phyloP scores from a whole-genome alignment of 2,888 invertebrate species.

The Meta bourneti region DNA sequence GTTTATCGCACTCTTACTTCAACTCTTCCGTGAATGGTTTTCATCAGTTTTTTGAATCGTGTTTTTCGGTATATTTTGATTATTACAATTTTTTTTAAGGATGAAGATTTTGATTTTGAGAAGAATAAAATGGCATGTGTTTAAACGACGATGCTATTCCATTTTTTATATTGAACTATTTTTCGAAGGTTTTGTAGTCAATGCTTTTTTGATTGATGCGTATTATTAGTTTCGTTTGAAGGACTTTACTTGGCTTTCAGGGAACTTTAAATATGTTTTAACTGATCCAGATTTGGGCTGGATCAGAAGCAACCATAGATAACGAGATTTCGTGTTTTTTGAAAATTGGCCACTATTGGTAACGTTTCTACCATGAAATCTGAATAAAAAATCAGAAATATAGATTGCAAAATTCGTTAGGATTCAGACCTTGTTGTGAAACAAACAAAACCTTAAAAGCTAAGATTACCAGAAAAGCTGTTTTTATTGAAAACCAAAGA shows the following conservation, averaged over 20 bases:
- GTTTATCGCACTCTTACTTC: background rate
- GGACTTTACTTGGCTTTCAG: background rate
- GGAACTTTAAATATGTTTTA: background rate
- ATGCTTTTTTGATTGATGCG: background rate
- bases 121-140: background rate
- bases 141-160: background rate
- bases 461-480: too few species aligned
- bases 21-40: constrained; percentile 15
- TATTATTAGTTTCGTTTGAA: background rate
- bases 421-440: too few species aligned
- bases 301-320: too few species aligned
- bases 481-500: too few species aligned
- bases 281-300: background rate
- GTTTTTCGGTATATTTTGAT: background rate
- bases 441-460: too few species aligned
- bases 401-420: too few species aligned
- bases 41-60: background rate
- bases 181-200: background rate
- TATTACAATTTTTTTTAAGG: background rate
- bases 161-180: background rate
- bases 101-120: background rate
- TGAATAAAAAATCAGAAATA: too few species aligned
- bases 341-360: too few species aligned
- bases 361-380: too few species aligned
- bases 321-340: too few species aligned